phyloP scores from a whole-genome alignment of 2,797 vertebrate genomes.

The Epinephelus coioides region DNA sequence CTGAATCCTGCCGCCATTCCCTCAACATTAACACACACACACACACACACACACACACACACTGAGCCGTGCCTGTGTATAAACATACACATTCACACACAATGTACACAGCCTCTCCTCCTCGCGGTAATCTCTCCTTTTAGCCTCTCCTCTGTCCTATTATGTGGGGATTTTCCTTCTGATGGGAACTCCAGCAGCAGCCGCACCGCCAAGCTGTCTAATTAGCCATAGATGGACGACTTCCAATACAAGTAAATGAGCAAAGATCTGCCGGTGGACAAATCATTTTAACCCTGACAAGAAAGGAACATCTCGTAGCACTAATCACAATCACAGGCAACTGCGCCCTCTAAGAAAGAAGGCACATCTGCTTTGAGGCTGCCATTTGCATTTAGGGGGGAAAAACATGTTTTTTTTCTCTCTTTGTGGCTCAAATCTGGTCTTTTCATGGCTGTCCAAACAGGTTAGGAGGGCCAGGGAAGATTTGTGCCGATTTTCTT shows the following conservation, averaged over 20 bases:
- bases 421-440: conserved; percentile 38
- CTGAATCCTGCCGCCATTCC: conserved; percentile 33
- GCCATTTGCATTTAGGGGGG: conserved; percentile 37
- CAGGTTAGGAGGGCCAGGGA: conserved; percentile 15
- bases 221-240: conserved; percentile 80
- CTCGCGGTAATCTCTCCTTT: conserved; percentile 64
- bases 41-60: conserved; percentile 4
- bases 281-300: conserved; percentile 82
- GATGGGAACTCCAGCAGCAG: conserved; percentile 69
- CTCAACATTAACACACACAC: conserved; percentile 19
- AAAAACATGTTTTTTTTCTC: background rate
- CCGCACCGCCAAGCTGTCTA: conserved; percentile 64
- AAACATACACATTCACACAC: conserved; percentile 19
- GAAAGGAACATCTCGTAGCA: conserved; percentile 50
- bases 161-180: conserved; percentile 77
- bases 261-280: conserved; percentile 73
- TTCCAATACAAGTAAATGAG: conserved; percentile 78
- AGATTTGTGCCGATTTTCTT: background rate
- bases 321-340: conserved; percentile 65
- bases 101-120: conserved; percentile 26
- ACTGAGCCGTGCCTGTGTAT: background rate
- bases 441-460: conserved; percentile 51
- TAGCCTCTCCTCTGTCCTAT: conserved; percentile 62
- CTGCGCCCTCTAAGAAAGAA: conserved; percentile 5
- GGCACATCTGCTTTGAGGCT: conserved; percentile 42